Base-by-base conservation (phyloP, 2,888 invertebrate species). In the Oscheius sp. region DNA sequence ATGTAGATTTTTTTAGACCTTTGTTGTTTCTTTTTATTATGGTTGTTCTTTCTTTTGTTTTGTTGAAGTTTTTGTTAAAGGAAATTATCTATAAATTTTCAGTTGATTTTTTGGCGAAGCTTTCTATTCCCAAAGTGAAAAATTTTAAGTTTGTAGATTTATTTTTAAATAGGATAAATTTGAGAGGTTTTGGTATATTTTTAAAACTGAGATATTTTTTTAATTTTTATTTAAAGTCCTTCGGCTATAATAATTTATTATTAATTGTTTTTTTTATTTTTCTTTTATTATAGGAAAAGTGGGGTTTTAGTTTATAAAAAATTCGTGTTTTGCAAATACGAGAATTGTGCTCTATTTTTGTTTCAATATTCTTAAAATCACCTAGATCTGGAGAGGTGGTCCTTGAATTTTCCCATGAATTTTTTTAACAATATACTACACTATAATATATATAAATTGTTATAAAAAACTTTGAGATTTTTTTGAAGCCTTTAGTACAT, bases 331-430 rank as follows among this genome's bases (percentile, higher is more conserved):
- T 81, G 79, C 81, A 81, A 73, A 75, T 77, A 79, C 72, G 77
- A 79, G 79, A 81, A 76, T 58, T 59, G 71, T 69, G 73, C 76
- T 79, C 78, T 79, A 75, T 43, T 21, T 76, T 75, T 64, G 69
- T 79, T 77, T 80, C 82, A 79, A 55, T 79, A 78, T n/a, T n/a
- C n/a, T n/a, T n/a, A n/a, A 80, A 84, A 84, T 84, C 84, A 77
- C 81, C 75, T 74, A 78, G 82, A 82, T 77, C 79, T 77, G 68
- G 74, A 79, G 82, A 21, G 61, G 55, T 73, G 71, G 76, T 12
- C 16, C 45, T 45, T 12, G 45, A 16, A 45, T 9, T 12, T 12
- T 45, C 45, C 45, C 45, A 12, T 45, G 16, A 16, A 45, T 45
- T 12, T 45, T 16, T 9, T 45, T 45, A 12, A 45, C 9, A 45